Conservation (phyloP, 1,140 invertebrate genomes). For the Lordiphosa clarofinis region DNA sequence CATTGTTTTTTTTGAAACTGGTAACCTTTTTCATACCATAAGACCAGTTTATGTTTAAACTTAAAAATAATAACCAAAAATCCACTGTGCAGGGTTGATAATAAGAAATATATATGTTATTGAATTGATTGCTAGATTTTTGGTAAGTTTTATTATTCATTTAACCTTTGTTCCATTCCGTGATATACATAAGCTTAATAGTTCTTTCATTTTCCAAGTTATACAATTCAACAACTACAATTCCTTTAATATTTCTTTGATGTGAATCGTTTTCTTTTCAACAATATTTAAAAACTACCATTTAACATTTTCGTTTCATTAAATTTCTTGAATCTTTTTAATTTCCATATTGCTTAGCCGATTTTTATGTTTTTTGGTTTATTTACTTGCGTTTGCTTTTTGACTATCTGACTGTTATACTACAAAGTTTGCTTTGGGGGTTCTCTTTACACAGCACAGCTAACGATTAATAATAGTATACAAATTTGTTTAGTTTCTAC, state of each 20-base stretch:
- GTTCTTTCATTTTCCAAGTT: slow-evolving; percentile 24
- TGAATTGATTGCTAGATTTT: too few species aligned
- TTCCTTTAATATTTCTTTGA: slow-evolving; percentile 41
- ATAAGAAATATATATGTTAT: too few species aligned
- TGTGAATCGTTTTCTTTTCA: slow-evolving; percentile 49
- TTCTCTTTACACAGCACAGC: slow-evolving; percentile 18
- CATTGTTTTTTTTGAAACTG: too few species aligned
- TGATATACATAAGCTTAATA: slow-evolving; percentile 40
- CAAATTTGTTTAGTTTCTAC: slow-evolving; percentile 22
- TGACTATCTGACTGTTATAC: slow-evolving; percentile 28
- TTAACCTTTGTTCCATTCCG: slow-evolving; percentile 6
- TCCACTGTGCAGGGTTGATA: too few species aligned
- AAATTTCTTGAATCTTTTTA: slow-evolving; percentile 11
- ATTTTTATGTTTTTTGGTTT: not conserved
- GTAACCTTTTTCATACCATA: too few species aligned
- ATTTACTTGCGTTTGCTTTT: slow-evolving; percentile 1
- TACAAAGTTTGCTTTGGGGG: slow-evolving; percentile 19
- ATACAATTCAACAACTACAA: slow-evolving; percentile 48
- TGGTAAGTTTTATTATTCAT: slow-evolving; percentile 7
- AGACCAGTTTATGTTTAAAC: too few species aligned
- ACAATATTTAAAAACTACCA: slow-evolving; percentile 58
- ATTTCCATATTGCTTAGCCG: slow-evolving; percentile 53
- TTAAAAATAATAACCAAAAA: too few species aligned
- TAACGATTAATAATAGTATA: slow-evolving; percentile 23
- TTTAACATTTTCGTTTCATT: slow-evolving; percentile 30